Evolutionary conservation across 2,113 vertebrate species (phyloP), one percentile per base, ranked within the genome.

Genomic region (Corythoichthys intestinalis): DNA sequence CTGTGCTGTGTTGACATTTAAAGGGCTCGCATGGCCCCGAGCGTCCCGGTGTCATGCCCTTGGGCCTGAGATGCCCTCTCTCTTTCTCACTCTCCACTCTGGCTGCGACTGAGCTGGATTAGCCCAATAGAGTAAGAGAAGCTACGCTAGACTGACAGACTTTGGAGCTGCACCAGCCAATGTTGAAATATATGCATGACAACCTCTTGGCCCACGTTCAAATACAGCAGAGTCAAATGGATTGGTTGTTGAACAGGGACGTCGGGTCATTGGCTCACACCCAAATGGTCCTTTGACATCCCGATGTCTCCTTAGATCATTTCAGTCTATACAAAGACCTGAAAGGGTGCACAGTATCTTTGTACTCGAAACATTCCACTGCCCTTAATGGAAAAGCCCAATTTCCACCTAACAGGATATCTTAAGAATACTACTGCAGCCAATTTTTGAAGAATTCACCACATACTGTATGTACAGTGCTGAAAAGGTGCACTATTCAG

Each of bases 1-100:
- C 67, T 67, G 50, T 74, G 82, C 84, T 80, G 77, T 74, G 85
- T 74, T 93, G 92, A 91, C 91, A 91, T 93, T 92, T 92, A 92
- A 92, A 93, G 90, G 91, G 90, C 89, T 89, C 67, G 80, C 35
- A 80, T 91, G 85, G 87, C 90, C 91, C 85, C 83, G 67, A 90
- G 91, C 89, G 72, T 73, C 81, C 34, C 74, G 52, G 81, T 90
- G 90, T 90, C 85, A 82, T 88, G 85, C 88, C 90, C 90, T 88
- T 87, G 83, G 87, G 91, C 87, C 83, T 78, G 72, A 77, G 71
- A 87, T 91, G 87, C 86, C 91, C 89, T 84, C 85, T 82, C 77
- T 54, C 69, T 53, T 66, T 75, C 66, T 70, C 69, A 8, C 66
- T 57, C 50, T 2, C 37, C 72, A 61, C 77, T 76, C 70, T 65